Evolutionary conservation across 2,888 invertebrate genomes (phyloP).

Genomic region (Mesoligia furuncula): DNA sequence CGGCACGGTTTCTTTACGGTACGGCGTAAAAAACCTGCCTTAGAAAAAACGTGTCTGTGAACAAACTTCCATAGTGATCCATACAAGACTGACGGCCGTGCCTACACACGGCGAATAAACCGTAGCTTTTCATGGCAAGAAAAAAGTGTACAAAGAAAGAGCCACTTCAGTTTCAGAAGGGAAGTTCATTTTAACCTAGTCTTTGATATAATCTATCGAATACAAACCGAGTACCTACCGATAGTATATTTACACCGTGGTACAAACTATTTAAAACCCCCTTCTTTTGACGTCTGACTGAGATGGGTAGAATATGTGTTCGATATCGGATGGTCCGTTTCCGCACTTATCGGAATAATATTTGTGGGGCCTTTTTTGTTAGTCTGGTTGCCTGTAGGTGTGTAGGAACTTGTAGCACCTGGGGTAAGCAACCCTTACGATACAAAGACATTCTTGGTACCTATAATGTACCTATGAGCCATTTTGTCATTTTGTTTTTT

Average conservation of each 20-base stretch:
- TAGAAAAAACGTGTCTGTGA: no score
- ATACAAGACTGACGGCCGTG: no score
- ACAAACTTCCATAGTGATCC: no score
- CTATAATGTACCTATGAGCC: no score
- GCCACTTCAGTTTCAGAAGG: background rate
- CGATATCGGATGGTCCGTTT: background rate
- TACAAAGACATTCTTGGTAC: background rate
- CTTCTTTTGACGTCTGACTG: background rate
- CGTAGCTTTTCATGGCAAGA: no score
- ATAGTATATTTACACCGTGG: background rate
- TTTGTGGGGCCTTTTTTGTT: background rate
- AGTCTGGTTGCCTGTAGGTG: no score
- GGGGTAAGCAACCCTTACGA: background rate
- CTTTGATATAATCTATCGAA: background rate
- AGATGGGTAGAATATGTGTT: slow-evolving; percentile 30
- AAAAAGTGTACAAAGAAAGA: no score
- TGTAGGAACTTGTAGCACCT: no score
- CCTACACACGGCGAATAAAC: no score
- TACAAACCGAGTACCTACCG: no score
- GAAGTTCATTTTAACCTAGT: background rate
- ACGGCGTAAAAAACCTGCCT: background rate
- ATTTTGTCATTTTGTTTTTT: no score
- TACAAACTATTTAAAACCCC: background rate
- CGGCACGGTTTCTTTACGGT: background rate
- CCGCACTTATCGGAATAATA: slow-evolving; percentile 5